Evolutionary conservation across 2,797 vertebrate genomes (phyloP).

Genomic region (Brachymystax lenok): DNA sequence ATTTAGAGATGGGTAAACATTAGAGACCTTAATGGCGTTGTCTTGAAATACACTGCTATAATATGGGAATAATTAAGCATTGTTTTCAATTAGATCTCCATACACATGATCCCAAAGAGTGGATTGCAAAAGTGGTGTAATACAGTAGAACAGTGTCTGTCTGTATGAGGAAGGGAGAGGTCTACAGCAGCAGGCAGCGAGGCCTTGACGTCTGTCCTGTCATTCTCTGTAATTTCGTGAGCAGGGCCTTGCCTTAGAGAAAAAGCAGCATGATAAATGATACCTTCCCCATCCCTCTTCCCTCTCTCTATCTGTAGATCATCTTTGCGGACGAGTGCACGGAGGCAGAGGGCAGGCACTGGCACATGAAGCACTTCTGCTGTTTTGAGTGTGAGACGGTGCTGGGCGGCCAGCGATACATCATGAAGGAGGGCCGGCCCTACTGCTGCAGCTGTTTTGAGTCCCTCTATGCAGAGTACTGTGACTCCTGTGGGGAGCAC

Average conservation of each 20-base stretch:
- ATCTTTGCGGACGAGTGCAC: constrained; percentile 98
- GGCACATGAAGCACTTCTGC: constrained; percentile 99
- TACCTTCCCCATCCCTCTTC: constrained; percentile 16
- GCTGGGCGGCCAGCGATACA: constrained; percentile 96
- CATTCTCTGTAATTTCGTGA: constrained; percentile 48
- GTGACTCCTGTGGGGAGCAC: constrained; percentile 95
- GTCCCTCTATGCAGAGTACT: constrained; percentile 95
- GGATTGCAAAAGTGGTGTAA: constrained; percentile 57
- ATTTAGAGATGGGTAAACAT: background rate
- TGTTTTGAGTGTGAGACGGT: constrained; percentile 97
- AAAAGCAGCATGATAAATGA: constrained; percentile 44
- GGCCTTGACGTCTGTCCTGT: constrained; percentile 44
- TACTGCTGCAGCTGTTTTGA: constrained; percentile 98
- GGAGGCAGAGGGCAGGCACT: constrained; percentile 95
- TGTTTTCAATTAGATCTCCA: constrained; percentile 50
- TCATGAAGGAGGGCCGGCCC: constrained; percentile 98
- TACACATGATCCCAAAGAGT: constrained; percentile 19
- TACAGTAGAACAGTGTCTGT: constrained; percentile 24
- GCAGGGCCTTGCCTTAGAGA: constrained; percentile 31
- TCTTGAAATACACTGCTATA: constrained; percentile 40
- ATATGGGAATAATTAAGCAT: constrained; percentile 55
- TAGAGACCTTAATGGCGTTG: background rate
- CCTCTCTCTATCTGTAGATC: constrained; percentile 75
- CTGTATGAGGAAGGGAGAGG: constrained; percentile 5
- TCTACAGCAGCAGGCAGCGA: background rate